These are phyloP conservation scores for Paedocypris micromegethes DNA, from an alignment of 2,797 vertebrate genomes.

Conservation along the genomic window DNA sequence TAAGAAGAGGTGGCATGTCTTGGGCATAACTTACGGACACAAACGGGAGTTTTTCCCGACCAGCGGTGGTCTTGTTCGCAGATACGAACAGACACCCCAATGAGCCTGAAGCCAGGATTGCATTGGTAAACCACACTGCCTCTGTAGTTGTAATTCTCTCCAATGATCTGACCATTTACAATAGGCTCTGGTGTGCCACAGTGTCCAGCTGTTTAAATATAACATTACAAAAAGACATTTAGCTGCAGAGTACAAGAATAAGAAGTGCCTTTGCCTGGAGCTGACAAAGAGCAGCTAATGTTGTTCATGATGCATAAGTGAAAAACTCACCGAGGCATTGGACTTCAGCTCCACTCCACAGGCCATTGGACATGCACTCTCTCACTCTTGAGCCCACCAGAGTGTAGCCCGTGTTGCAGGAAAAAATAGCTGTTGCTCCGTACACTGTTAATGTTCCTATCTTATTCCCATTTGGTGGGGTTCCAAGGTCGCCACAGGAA, in stretches of 20 bases:
- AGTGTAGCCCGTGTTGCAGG: conserved; percentile 95
- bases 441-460: conserved; percentile 90
- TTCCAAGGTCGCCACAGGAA: conserved; percentile 89
- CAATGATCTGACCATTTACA: conserved; percentile 91
- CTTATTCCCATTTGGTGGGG: conserved; percentile 90
- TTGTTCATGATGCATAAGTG: background rate
- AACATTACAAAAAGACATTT: background rate
- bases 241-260: background rate
- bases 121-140: conserved; percentile 98
- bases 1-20: background rate
- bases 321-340: conserved; percentile 82
- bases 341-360: conserved; percentile 94
- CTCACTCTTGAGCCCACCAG: conserved; percentile 91
- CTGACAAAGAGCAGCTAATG: too few relatives aligned
- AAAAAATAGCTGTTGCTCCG: conserved; percentile 95
- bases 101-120: conserved; percentile 89
- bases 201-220: conserved; percentile 78
- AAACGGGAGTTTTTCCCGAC: conserved; percentile 92
- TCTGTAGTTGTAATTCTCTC: conserved; percentile 94
- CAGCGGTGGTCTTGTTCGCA: conserved; percentile 97
- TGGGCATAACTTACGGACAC: conserved; percentile 86
- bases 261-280: too few relatives aligned
- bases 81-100: conserved; percentile 93
- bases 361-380: conserved; percentile 95
- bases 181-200: conserved; percentile 90